Evolutionary conservation across 2,888 invertebrate species (phyloP).

Genomic region (Eurois occulta): DNA sequence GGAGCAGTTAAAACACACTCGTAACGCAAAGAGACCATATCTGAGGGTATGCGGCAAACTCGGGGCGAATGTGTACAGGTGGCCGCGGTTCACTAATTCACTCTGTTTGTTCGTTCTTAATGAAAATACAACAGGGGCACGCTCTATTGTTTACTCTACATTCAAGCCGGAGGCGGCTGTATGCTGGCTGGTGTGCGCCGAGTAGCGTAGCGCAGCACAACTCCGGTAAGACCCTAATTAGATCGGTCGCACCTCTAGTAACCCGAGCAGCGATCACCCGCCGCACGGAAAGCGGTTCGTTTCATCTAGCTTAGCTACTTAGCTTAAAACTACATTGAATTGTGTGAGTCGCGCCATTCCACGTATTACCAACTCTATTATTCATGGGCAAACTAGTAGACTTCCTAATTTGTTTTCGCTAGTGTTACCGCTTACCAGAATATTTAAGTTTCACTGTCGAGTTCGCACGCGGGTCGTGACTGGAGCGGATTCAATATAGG

Average conservation of each 20-base stretch:
- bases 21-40: conserved; percentile 59
- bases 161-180: conserved; percentile 28
- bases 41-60: conserved; percentile 52
- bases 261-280: conserved; percentile 24
- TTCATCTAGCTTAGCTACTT: conserved; percentile 22
- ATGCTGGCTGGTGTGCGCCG: conserved; percentile 23
- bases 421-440: conserved; percentile 44
- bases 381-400: conserved; percentile 42
- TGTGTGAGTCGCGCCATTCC: conserved; percentile 16
- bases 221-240: conserved; percentile 43
- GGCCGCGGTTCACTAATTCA: conserved; percentile 67
- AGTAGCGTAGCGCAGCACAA: conserved; percentile 13
- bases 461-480: conserved; percentile 60
- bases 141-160: conserved; percentile 62
- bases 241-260: conserved; percentile 24
- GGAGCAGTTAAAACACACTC: conserved; percentile 61
- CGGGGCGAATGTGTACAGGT: conserved; percentile 58
- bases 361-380: conserved; percentile 46
- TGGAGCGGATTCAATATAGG: conserved; percentile 44
- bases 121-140: conserved; percentile 70
- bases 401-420: conserved; percentile 55
- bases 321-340: conserved; percentile 13
- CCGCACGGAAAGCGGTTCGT: conserved; percentile 14
- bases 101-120: conserved; percentile 67
- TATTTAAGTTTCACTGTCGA: conserved; percentile 59